Percentiles rank a stretch among this genome's conserved stretches.
Evolutionary conservation across 30 jellyfish, hydroid and myxozoan genomes (phyloP).

Genomic region (Haliclystus octoradiatus): DNA sequence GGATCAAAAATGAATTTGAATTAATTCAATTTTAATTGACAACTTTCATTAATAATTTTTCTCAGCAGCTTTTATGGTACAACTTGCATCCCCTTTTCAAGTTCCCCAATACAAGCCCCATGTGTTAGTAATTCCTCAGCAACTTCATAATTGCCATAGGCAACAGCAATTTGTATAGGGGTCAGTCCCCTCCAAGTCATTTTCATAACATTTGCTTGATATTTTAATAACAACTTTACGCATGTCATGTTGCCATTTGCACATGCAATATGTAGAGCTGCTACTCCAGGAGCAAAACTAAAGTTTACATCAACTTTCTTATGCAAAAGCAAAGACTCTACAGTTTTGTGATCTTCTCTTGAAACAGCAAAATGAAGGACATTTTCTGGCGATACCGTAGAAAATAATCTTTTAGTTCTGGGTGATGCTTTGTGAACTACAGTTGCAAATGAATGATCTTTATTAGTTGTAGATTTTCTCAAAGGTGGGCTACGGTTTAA

Average conservation of each 20-base stretch:
- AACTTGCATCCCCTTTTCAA: slow-evolving; percentile 54
- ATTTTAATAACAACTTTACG: slow-evolving; percentile 30
- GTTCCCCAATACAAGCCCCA: slow-evolving; percentile 54
- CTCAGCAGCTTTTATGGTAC: no score
- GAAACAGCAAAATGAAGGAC: slow-evolving; percentile 46
- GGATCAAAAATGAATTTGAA: no score
- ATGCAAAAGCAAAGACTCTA: slow-evolving; percentile 18
- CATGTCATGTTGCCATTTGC: slow-evolving; percentile 39
- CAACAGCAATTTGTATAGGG: slow-evolving; percentile 43
- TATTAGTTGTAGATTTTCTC: no score
- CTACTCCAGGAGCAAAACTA: slow-evolving; percentile 61
- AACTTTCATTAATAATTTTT: no score
- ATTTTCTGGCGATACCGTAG: slow-evolving; percentile 55
- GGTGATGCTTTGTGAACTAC: no score
- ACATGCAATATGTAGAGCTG: slow-evolving; percentile 59
- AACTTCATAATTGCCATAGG: slow-evolving; percentile 49
- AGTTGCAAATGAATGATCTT: no score
- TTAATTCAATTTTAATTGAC: no score
- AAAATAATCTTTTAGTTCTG: slow-evolving; percentile 19
- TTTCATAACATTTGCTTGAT: slow-evolving; percentile 32
- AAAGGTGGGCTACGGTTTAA: no score
- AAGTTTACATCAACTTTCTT: slow-evolving; percentile 44
- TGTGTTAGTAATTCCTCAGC: slow-evolving; percentile 33
- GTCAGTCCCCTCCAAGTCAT: slow-evolving; percentile 63
- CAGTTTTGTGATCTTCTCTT: slow-evolving; percentile 46